phyloP scores from a whole-genome alignment of 1,140 invertebrate species.

The Ctenoplectra terminalis region DNA sequence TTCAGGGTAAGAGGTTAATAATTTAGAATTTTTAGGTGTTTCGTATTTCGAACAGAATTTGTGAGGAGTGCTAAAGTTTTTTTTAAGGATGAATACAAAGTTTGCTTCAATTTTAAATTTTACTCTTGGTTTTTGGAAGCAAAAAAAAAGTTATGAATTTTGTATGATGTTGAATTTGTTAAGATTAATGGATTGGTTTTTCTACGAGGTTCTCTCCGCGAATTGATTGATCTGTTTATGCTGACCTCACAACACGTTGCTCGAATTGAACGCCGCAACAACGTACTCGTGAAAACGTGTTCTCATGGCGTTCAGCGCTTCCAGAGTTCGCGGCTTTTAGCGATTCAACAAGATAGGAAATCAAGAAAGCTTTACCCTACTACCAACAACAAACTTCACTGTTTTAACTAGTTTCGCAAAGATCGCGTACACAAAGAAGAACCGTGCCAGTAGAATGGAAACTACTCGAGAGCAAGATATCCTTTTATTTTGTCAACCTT shows the following conservation, averaged over 20 bases:
- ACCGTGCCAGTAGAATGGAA: background rate
- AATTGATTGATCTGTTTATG: background rate
- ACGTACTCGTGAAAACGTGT: background rate
- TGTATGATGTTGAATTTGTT: background rate
- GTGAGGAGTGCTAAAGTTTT: no score
- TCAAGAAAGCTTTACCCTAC: background rate
- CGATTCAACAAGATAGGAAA: conserved; percentile 11
- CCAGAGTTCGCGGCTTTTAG: background rate
- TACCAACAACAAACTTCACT: conserved; percentile 3
- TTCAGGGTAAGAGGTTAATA: no score
- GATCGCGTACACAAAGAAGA: background rate
- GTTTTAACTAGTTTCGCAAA: conserved; percentile 19
- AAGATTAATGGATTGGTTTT: background rate
- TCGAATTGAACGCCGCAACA: background rate
- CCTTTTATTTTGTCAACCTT: background rate
- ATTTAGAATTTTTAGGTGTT: no score
- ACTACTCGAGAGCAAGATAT: background rate
- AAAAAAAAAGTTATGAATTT: background rate
- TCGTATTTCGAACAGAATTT: no score
- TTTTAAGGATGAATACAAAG: no score
- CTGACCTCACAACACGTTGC: background rate
- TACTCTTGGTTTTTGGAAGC: no score
- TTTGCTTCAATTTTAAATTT: no score
- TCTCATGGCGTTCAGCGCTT: background rate
- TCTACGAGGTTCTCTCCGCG: no score